Conservation (phyloP, 2,888 invertebrate genomes). For the Synanthedon andrenaeformis region DNA sequence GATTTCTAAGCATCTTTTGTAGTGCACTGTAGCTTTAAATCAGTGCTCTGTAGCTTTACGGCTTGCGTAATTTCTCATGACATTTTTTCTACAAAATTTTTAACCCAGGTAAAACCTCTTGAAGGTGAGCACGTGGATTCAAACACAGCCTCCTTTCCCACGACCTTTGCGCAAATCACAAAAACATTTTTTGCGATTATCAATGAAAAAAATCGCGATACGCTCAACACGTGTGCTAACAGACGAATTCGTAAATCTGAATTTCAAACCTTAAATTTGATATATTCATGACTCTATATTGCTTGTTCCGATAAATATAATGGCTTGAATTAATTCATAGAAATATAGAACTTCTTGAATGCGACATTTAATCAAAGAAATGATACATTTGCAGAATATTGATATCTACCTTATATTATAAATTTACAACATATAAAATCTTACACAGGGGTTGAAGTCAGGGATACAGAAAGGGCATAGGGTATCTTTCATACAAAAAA, state of each 20-base stretch:
- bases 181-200: slow-evolving; percentile 36
- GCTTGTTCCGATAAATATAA: neutral
- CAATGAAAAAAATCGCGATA: slow-evolving; percentile 38
- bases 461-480: too few relatives aligned
- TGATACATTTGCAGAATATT: neutral
- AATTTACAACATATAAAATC: too few relatives aligned
- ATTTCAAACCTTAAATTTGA: neutral
- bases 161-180: slow-evolving; percentile 44
- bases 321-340: neutral
- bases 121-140: slow-evolving; percentile 31
- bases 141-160: slow-evolving; percentile 34
- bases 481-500: too few relatives aligned
- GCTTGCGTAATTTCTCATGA: neutral
- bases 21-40: too few relatives aligned
- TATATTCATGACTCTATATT: neutral
- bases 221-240: slow-evolving; percentile 50
- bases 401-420: too few relatives aligned
- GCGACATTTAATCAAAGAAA: neutral
- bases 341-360: neutral
- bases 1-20: too few relatives aligned
- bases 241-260: slow-evolving; percentile 26
- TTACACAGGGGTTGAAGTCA: too few relatives aligned
- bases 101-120: slow-evolving; percentile 29
- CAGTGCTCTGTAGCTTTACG: too few relatives aligned
- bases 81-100: slow-evolving; percentile 12